Evolutionary conservation across 92 coral and sea anemone species (phyloP), one percentile per base, ranked within the genome.

Genomic region (Palythoa heliodiscus): DNA sequence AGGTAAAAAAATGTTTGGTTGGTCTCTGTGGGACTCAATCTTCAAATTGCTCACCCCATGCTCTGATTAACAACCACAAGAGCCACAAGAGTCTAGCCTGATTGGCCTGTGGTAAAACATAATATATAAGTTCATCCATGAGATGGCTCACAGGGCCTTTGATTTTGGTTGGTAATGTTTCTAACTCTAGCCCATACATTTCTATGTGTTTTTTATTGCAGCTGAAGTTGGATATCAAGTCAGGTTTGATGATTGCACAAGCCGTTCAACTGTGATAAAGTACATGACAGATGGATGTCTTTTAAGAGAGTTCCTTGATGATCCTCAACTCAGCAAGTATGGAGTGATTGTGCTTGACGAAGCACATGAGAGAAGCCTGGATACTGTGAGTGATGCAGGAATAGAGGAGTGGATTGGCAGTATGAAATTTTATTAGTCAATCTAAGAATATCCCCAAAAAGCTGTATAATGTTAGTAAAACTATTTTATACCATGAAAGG

Each of bases 241-340:
- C 53, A 86, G 98, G 63, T 95, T 95, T 93, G 98, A 95, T 85
- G 97, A 95, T 86, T 75, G 89, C 82, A 95, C 98, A 78, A 90
- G 94, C 68, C 89, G 86, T 6, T 57, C 84, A 29, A 95, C 98
- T 17, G 82, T 80, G 16, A 89, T 95, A 78, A 95, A 95, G 71
- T 95, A 95, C 89, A 90, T 95, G 97, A 95, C 98, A 17, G 98
- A 95, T 87, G 98, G 98, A 17, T 95, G 98, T 72, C 89, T 95
- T 52, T 84, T 95, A 71, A 89, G 95, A 71, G 98, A 95, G 82
- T 93, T 95, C 52, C 91, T 95, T 23, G 98, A 93, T 75, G 98
- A 95, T 78, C 89, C 92, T 48, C 77, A 69, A 50, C 91, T 95
- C 29, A 73, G 84, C 76, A 93, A 87, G 52, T 95, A 95, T 80